These are phyloP conservation scores for Caloenas nicobarica DNA, from an alignment of 2,113 vertebrate genomes.

Conservation along the genomic window DNA sequence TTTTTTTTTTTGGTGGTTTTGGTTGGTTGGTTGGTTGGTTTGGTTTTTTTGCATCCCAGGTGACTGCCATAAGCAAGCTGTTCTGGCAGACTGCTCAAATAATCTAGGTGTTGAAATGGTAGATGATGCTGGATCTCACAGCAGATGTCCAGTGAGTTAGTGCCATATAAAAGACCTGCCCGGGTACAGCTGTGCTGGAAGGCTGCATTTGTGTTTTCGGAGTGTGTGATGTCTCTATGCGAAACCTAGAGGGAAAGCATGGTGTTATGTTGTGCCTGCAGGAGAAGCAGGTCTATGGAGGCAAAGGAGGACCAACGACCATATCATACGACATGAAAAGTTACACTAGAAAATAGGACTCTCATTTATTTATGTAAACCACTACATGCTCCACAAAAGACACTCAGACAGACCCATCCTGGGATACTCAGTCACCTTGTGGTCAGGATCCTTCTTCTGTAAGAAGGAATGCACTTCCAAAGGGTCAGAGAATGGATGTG, in stretches of 20 bases:
- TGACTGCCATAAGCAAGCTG: background rate
- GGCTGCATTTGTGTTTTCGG: background rate
- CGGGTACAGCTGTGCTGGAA: background rate
- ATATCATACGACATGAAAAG: background rate
- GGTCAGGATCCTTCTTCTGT: background rate
- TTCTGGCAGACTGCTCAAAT: background rate
- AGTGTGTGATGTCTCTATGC: background rate
- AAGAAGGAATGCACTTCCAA: background rate
- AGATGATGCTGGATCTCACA: background rate
- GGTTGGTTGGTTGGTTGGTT: too few species aligned
- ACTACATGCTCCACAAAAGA: background rate
- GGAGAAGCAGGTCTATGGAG: background rate
- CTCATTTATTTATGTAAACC: background rate
- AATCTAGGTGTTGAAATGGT: background rate
- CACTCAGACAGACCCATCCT: background rate
- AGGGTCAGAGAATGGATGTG: background rate
- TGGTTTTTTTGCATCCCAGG: background rate
- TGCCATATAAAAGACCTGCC: background rate
- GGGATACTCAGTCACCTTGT: background rate
- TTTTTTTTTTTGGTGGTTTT: too few species aligned
- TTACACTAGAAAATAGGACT: background rate
- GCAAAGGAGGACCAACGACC: background rate
- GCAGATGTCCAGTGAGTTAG: background rate
- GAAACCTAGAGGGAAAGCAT: background rate
- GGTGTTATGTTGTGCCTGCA: background rate